These are phyloP conservation scores for Mus spretus DNA, from an alignment of 2,797 vertebrate species.

Conservation along the genomic window DNA sequence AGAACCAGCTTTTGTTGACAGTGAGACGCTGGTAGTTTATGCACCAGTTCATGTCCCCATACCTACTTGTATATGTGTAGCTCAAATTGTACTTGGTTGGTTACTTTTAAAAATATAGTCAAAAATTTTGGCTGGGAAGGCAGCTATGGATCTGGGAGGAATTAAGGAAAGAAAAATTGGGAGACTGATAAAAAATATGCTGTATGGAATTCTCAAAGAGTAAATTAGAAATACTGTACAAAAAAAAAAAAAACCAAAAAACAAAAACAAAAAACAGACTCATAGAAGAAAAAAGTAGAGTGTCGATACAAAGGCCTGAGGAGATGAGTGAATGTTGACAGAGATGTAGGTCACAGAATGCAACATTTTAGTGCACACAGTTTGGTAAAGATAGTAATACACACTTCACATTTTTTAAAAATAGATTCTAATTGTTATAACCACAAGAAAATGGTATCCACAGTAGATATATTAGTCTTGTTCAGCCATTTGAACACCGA, in stretches of 20 bases:
- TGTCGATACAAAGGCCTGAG: not conserved
- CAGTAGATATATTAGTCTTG: not conserved
- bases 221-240: not conserved
- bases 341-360: not conserved
- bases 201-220: not conserved
- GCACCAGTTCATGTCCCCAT: too few relatives aligned
- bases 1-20: not conserved
- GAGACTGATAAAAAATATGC: not conserved
- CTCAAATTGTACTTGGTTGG: not conserved
- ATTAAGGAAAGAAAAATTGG: not conserved
- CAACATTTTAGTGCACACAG: not conserved
- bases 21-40: not conserved
- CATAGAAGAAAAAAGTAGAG: not conserved
- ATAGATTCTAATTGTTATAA: not conserved
- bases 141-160: not conserved
- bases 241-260: too few relatives aligned
- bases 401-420: not conserved
- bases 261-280: not conserved
- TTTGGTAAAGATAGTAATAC: not conserved
- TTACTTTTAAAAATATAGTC: not conserved
- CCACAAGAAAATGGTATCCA: not conserved
- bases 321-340: not conserved
- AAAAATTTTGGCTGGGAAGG: not conserved
- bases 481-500: not conserved
- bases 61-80: too few relatives aligned